Conservation (phyloP, 1,140 invertebrate genomes). For the Daktulosphaira vitifoliae region DNA sequence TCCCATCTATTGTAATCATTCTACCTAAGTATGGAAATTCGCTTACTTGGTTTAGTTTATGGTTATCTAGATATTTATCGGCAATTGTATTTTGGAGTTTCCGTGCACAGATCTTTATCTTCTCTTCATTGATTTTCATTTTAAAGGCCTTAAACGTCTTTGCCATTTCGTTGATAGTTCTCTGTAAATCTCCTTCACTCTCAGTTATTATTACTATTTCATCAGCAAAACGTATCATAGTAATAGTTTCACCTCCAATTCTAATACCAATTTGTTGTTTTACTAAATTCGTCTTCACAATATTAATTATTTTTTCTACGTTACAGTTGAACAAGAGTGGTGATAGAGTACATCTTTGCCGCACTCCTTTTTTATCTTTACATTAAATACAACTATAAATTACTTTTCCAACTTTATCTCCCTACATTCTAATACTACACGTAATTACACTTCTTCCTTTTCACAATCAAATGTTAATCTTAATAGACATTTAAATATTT, state of each 20-base stretch:
- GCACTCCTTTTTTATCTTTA: not conserved
- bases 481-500: not conserved
- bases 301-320: slow-evolving; percentile 12
- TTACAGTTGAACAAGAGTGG: not conserved
- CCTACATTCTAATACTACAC: no score
- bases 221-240: slow-evolving; percentile 16
- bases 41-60: slow-evolving; percentile 4
- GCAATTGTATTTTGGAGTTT: not conserved
- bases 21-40: slow-evolving; percentile 15
- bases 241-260: slow-evolving; percentile 8
- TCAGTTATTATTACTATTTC: slow-evolving; percentile 15
- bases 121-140: slow-evolving; percentile 20
- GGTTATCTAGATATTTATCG: not conserved
- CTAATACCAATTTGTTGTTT: slow-evolving; percentile 6
- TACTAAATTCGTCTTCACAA: slow-evolving; percentile 3
- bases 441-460: no score
- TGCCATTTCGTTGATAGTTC: slow-evolving; percentile 6
- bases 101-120: slow-evolving; percentile 4
- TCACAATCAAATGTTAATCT: no score
- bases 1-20: not conserved
- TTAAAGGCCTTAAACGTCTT: slow-evolving; percentile 15
- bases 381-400: not conserved
- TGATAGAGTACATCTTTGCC: slow-evolving; percentile 13
- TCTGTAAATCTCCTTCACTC: not conserved
- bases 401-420: no score